phyloP scores from a whole-genome alignment of 2,888 invertebrate genomes.

The Lucinisca nassula region DNA sequence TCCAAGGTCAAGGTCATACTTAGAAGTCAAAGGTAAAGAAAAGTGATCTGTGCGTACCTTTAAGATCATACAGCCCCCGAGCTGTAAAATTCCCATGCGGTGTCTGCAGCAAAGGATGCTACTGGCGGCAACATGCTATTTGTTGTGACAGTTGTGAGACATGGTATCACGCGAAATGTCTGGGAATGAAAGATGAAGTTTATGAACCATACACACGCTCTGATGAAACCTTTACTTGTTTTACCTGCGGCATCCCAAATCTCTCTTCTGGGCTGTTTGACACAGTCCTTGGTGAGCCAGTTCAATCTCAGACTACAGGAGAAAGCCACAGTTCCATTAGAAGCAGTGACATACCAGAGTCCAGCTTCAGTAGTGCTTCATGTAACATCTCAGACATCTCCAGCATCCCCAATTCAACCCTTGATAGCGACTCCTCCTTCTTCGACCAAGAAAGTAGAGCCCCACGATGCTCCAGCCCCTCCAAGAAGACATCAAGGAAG shows the following conservation, averaged over 20 bases:
- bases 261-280: neutral
- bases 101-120: constrained; percentile 11
- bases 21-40: no score
- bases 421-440: no score
- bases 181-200: constrained; percentile 10
- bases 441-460: neutral
- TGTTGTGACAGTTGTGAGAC: constrained; percentile 31
- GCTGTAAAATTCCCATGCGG: constrained; percentile 4
- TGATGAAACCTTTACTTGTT: neutral
- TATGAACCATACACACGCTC: neutral
- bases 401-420: neutral
- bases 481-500: neutral
- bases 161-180: constrained; percentile 26
- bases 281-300: neutral
- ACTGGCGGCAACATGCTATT: constrained; percentile 15
- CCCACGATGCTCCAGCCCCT: neutral
- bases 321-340: neutral
- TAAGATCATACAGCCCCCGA: no score
- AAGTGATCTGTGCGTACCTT: no score
- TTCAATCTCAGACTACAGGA: neutral
- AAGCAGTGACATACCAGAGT: neutral
- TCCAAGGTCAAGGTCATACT: no score
- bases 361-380: neutral
- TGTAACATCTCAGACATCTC: neutral
- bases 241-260: constrained; percentile 8